Base-by-base conservation (phyloP, 2,888 invertebrate species). In the Sarcophaga subvicina region DNA sequence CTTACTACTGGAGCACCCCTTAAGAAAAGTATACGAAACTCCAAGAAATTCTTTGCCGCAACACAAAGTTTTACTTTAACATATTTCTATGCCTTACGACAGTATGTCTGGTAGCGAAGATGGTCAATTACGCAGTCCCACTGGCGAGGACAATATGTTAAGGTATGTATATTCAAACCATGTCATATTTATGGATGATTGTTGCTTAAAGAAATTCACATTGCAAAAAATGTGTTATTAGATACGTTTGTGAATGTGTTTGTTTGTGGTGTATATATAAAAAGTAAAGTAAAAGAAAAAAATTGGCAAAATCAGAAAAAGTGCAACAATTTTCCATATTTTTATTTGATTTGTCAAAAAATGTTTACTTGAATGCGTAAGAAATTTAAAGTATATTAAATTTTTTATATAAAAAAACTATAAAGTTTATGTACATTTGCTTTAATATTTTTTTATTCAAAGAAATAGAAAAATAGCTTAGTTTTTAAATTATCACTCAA, bases 101-200 rank as follows among this genome's bases (percentile, higher is more conserved):
- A 79, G 80, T 88, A 92, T 92, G 88, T 93, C 93, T 80, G 93
- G 93, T 81, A 97, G 97, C 93, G 97, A 97, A 94, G 97, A 97
- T 94, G 97, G 97, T 89, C 97, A 97, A 95, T 94, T 97, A 92
- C 96, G 96, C 91, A 97, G 97, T 93, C 97, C 97, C 89, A 93
- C 95, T 83, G 93, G 93, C 85, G 94, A 93, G 89, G 91, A 91
- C 85, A 90, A 94, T 91, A 94, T 95, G 92, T 94, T 95, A 93
- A 95, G 93, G 93, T 93, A 91, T 90, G 93, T 93, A 92, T 89
- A 88, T 83, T 78, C 70, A 12, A 79, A 84, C 81, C 81, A 81
- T 71, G 70, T 79, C 72, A 20, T 77, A 67, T 70, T 76, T 85
- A 82, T 82, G 77, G 83, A 83, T n/a, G 73, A 79, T 83, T 79